Base-by-base conservation (phyloP, 2,888 invertebrate species). In the Chironomus tentans region DNA sequence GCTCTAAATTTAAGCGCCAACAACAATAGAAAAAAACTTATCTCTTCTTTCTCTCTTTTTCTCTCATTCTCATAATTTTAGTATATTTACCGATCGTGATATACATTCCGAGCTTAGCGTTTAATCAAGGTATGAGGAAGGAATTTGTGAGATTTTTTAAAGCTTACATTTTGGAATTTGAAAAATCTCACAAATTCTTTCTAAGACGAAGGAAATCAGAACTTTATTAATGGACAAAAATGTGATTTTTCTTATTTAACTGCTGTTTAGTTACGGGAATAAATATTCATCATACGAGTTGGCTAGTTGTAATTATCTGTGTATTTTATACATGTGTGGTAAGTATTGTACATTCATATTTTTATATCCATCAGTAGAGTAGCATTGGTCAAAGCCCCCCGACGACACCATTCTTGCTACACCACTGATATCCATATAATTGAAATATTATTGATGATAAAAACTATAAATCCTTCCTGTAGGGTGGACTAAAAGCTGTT, bases 281-380 rank as follows among this genome's bases (percentile, higher is more conserved):
- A 3, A 89, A 91, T 78, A 88, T 94, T 10, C 94, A 94, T 82
- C 86, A 92, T 28, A 91, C 94, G 10, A 93, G 94, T 0, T 91
- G 94, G 2, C 89, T 93, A 56, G 92, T 94, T 10, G 94, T 94
- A 80, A 81, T 92, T 56, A 91, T 95, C 76, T 95, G 94, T 83
- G 92, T n/a, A n/a, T 94, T 77, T 82, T 95, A 95, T 81, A 95
- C 93, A 0, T 91, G 92, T 79, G 87, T 92, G 82, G 92, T 93
- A 85, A 88, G 90, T 87, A 78, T 76, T 46, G 65, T 77, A 28
- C 21, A n/a, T n/a, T n/a, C n/a, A 62, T n/a, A 3, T 50, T n/a
- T 50, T 13, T n/a, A n/a, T n/a, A n/a, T n/a, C n/a, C n/a, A n/a
- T n/a, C n/a, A n/a, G n/a, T n/a, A n/a, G n/a, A n/a, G n/a, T n/a